These are phyloP conservation scores for Dasyurus viverrinus DNA, from an alignment of 2,113 vertebrate species.

Conservation along the genomic window DNA sequence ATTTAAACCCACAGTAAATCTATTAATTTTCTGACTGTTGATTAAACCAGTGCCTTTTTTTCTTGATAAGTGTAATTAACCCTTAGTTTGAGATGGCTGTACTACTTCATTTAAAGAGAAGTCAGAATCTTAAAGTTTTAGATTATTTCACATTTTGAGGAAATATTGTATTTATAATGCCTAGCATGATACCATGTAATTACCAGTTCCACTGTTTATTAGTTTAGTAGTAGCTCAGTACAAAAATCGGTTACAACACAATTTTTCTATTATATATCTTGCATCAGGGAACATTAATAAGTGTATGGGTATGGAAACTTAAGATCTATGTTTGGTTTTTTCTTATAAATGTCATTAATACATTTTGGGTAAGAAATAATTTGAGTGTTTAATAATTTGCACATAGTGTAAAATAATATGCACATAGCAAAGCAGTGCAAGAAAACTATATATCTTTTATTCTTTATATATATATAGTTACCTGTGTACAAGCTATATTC, in stretches of 20 bases:
- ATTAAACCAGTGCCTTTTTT: background rate
- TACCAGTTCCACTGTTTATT: constrained; percentile 35
- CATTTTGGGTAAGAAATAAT: constrained; percentile 30
- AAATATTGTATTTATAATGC: background rate
- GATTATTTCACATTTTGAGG: background rate
- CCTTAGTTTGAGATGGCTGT: background rate
- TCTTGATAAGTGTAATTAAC: background rate
- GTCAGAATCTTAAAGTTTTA: background rate
- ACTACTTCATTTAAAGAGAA: background rate
- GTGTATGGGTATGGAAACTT: background rate
- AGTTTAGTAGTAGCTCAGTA: constrained; percentile 13
- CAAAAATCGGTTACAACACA: background rate
- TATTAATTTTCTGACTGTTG: constrained; percentile 7
- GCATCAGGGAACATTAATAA: constrained; percentile 29
- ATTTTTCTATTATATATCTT: constrained; percentile 35
- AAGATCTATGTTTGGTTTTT: constrained; percentile 18
- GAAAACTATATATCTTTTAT: background rate
- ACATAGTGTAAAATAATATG: too few relatives aligned
- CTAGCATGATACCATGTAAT: background rate
- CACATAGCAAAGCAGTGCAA: constrained; percentile 11
- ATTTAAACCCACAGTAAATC: background rate
- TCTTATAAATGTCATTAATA: constrained; percentile 28
- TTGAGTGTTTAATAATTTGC: too few relatives aligned
- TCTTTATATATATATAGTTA: background rate
- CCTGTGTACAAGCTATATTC: background rate